Conservation (phyloP, 2,888 invertebrate genomes). For the Ypsolopha sequella region DNA sequence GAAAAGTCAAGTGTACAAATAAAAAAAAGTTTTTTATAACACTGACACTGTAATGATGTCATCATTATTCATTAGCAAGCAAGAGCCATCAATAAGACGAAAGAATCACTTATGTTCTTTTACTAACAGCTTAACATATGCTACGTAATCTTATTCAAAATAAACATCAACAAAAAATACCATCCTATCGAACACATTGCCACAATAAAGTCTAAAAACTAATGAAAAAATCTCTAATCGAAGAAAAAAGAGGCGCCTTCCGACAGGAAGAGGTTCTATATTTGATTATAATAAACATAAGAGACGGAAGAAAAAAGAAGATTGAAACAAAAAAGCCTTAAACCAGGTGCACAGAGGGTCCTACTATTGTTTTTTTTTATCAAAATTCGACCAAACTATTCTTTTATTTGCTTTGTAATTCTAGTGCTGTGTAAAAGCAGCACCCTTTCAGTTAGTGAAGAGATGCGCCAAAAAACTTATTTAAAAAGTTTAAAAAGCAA, state of each 20-base stretch:
- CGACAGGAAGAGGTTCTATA: conserved; percentile 64
- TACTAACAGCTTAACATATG: background rate
- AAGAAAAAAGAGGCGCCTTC: conserved; percentile 56
- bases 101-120: too few relatives aligned
- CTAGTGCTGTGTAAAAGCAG: conserved; percentile 25
- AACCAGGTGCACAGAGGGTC: conserved; percentile 52
- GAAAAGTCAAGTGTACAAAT: too few relatives aligned
- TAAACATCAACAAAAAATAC: conserved; percentile 36
- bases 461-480: conserved; percentile 1
- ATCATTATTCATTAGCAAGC: too few relatives aligned
- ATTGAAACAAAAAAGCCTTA: conserved; percentile 37
- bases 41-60: too few relatives aligned
- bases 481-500: background rate
- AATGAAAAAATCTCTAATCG: background rate
- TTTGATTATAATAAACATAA: conserved; percentile 66
- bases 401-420: conserved; percentile 51
- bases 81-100: too few relatives aligned
- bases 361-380: conserved; percentile 37
- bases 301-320: conserved; percentile 10
- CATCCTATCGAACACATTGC: conserved; percentile 47
- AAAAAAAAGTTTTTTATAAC: too few relatives aligned
- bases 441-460: conserved; percentile 32
- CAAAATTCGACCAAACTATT: conserved; percentile 16
- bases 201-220: conserved; percentile 31
- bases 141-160: conserved; percentile 24